Conservation (phyloP, 1,140 invertebrate genomes). For the Phymastichus coffea region DNA sequence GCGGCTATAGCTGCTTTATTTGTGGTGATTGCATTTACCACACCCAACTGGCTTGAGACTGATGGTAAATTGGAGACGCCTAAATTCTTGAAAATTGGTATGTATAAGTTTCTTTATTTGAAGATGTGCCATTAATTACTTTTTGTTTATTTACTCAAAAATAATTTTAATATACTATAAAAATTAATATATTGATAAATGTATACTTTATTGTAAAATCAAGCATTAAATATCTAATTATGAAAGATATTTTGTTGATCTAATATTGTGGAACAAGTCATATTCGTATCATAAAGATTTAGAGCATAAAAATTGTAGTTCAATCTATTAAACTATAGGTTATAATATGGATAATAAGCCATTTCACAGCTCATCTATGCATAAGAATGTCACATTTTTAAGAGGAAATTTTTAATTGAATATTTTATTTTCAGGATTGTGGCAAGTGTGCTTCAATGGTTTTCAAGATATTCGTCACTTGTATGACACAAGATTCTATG, state of each 20-base stretch:
- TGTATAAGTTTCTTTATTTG: no score
- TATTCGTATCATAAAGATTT: no score
- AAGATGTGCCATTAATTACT: no score
- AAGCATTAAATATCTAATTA: no score
- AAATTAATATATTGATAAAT: neutral
- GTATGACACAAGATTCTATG: slow-evolving; percentile 75
- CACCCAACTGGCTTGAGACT: slow-evolving; percentile 89
- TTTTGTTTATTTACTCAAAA: slow-evolving; percentile 1
- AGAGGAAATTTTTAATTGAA: no score
- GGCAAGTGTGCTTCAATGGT: slow-evolving; percentile 86
- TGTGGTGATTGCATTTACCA: slow-evolving; percentile 84
- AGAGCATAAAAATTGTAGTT: no score
- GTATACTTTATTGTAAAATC: neutral
- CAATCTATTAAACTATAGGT: no score
- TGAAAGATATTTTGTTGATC: no score
- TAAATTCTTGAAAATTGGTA: slow-evolving; percentile 80
- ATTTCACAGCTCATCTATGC: no score
- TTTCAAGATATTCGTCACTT: slow-evolving; percentile 80
- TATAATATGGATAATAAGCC: no score
- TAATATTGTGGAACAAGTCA: no score
- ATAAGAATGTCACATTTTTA: no score
- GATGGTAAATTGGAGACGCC: slow-evolving; percentile 78
- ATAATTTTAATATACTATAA: neutral
- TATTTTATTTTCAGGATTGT: slow-evolving; percentile 75
- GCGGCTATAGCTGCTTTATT: slow-evolving; percentile 70